Conservation (phyloP, 1,140 invertebrate species). For the Tribolium madens region DNA sequence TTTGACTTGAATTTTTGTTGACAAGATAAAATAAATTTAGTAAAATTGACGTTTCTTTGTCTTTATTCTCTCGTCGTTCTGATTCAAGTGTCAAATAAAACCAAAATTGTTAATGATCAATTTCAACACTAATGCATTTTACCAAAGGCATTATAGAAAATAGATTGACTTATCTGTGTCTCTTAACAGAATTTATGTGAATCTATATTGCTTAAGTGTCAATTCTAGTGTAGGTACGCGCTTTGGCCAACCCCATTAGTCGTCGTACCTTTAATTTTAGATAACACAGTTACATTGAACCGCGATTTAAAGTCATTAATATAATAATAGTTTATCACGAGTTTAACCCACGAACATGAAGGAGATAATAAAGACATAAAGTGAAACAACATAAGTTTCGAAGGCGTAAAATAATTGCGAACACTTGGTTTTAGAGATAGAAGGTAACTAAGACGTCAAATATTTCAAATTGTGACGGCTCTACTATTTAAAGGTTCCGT, state of each 20-base stretch:
- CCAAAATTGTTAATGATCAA: constrained; percentile 7
- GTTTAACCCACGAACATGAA: constrained; percentile 42
- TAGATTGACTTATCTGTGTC: constrained; percentile 7
- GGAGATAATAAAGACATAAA: constrained; percentile 44
- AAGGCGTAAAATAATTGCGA: constrained; percentile 45
- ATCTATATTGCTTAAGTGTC: constrained; percentile 20
- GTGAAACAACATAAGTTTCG: constrained; percentile 30
- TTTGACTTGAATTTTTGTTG: too few relatives aligned
- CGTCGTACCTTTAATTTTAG: constrained; percentile 39
- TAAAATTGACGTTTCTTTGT: background rate
- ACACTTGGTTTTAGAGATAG: constrained; percentile 42
- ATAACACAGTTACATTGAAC: constrained; percentile 33
- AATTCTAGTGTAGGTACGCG: constrained; percentile 6
- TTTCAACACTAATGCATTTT: constrained; percentile 2
- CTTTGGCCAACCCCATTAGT: constrained; percentile 38
- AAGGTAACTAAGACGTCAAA: constrained; percentile 38
- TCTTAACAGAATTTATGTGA: constrained; percentile 5
- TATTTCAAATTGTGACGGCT: constrained; percentile 38
- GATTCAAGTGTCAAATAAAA: background rate
- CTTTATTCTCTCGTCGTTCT: background rate
- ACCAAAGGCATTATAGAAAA: background rate
- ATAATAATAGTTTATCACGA: constrained; percentile 42
- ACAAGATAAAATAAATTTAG: too few relatives aligned
- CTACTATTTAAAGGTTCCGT: constrained; percentile 36
- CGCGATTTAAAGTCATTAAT: constrained; percentile 38